phyloP scores from a whole-genome alignment of 2,888 invertebrate genomes.

The Euzophera pinguis region DNA sequence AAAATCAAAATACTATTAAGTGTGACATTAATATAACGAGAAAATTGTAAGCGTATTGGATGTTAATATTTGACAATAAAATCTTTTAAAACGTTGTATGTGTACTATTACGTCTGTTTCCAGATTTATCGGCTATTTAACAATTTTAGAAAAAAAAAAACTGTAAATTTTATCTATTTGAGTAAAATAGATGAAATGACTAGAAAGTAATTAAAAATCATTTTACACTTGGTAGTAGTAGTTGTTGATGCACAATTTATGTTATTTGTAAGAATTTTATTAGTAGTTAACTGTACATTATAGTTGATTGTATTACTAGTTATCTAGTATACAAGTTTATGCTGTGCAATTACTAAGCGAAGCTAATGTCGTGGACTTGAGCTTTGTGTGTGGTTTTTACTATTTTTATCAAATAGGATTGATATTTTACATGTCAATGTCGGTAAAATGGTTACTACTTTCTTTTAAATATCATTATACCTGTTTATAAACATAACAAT shows the following conservation, averaged over 20 bases:
- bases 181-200: constrained; percentile 18
- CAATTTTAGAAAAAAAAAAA: constrained; percentile 15
- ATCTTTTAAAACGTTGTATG: constrained; percentile 1
- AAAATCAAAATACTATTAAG: neutral
- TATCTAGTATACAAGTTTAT: constrained; percentile 32
- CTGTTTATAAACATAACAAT: neutral
- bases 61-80: constrained; percentile 11
- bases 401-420: constrained; percentile 4
- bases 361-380: neutral
- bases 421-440: neutral
- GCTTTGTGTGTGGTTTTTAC: constrained; percentile 6
- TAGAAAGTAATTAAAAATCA: constrained; percentile 42
- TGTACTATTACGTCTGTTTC: neutral
- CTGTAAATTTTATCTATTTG: constrained; percentile 26
- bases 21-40: too few species aligned
- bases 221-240: constrained; percentile 69
- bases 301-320: constrained; percentile 31
- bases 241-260: constrained; percentile 70
- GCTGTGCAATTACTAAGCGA: constrained; percentile 32
- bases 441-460: constrained; percentile 9
- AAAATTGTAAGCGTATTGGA: neutral
- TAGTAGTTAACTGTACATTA: constrained; percentile 41
- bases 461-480: neutral
- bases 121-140: constrained; percentile 3
- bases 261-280: constrained; percentile 51